phyloP scores from a whole-genome alignment of 1,140 invertebrate genomes.

The Hycleus cichorii region DNA sequence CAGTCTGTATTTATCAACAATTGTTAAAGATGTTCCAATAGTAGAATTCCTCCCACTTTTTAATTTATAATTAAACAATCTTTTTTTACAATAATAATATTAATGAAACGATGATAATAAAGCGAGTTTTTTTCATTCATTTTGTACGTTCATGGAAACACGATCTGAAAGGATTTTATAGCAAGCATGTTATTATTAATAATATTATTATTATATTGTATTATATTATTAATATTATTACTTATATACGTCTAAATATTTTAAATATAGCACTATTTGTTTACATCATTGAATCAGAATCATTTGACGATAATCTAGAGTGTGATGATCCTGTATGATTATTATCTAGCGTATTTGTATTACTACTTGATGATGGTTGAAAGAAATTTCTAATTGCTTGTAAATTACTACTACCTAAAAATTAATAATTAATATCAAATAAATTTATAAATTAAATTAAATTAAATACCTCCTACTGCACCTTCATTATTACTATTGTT shows the following conservation, averaged over 20 bases:
- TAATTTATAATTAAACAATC: conserved; percentile 1
- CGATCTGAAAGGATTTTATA: conserved; percentile 5
- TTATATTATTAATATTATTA: no score
- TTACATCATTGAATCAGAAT: conserved; percentile 12
- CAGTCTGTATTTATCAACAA: not conserved
- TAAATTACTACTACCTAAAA: conserved; percentile 1
- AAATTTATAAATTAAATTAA: not conserved
- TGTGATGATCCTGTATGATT: not conserved
- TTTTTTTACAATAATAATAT: conserved; percentile 3
- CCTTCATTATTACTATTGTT: no score
- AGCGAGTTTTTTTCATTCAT: conserved; percentile 4
- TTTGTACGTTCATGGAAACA: conserved; percentile 3
- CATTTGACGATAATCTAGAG: conserved; percentile 6
- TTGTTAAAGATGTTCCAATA: not conserved
- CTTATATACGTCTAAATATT: no score
- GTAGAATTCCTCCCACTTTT: not conserved
- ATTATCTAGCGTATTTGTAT: conserved; percentile 8
- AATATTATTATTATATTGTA: not conserved
- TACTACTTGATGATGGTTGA: conserved; percentile 7
- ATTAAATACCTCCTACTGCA: no score
- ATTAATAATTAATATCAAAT: not conserved
- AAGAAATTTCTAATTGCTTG: conserved; percentile 1
- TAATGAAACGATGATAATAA: not conserved
- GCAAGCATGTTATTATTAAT: conserved; percentile 10
- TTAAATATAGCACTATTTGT: not conserved